Conservation (phyloP, 2,113 vertebrate species). For the Galemys pyrenaicus region DNA sequence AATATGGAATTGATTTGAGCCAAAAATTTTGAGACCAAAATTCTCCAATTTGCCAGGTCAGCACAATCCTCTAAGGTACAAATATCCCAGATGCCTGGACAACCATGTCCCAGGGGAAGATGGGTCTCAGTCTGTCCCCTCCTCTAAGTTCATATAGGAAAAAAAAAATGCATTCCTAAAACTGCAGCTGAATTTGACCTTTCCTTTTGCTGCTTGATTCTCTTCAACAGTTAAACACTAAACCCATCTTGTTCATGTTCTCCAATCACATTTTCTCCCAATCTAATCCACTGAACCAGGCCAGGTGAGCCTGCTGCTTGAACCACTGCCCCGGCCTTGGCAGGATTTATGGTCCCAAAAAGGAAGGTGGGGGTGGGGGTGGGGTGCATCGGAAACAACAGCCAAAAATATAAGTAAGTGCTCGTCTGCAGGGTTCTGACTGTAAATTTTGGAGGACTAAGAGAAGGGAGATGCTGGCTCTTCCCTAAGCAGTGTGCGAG, state of each 20-base stretch:
- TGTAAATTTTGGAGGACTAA: not conserved
- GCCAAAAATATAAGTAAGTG: not conserved
- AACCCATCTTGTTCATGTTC: not conserved
- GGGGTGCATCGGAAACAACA: not conserved
- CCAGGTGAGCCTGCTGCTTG: not conserved
- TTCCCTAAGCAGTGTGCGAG: not conserved
- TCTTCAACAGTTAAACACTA: not conserved
- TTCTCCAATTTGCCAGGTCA: constrained; percentile 41
- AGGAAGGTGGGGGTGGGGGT: not conserved
- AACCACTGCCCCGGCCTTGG: not conserved
- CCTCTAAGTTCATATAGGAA: not conserved
- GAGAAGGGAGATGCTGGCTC: not conserved
- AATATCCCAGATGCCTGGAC: not conserved
- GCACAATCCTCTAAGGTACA: not conserved
- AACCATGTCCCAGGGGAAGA: not conserved
- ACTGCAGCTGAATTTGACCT: not conserved
- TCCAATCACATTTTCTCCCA: not conserved
- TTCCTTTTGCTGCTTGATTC: not conserved
- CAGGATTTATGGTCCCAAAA: not conserved
- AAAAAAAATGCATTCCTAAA: not conserved
- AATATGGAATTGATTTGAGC: constrained; percentile 33
- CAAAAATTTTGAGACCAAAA: not conserved
- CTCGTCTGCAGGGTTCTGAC: not conserved
- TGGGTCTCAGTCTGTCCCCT: not conserved
- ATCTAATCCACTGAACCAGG: not conserved